A percentile compares a stretch with the other conserved stretches of the same genome.
These are phyloP conservation scores for Emydoidea blandingii DNA, from an alignment of 2,797 vertebrate species.

Conservation along the genomic window DNA sequence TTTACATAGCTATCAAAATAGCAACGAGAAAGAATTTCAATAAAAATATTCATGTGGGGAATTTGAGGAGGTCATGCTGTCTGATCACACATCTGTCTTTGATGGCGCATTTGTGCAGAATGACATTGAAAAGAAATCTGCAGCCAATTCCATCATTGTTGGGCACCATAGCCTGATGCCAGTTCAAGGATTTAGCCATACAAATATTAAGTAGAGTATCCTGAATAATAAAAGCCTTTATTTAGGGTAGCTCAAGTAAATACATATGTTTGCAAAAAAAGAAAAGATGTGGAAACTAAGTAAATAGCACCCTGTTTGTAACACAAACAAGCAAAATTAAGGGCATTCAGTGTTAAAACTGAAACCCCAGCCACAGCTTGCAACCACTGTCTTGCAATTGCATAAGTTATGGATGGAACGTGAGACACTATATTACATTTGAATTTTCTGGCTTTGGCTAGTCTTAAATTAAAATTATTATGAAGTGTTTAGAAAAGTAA, in stretches of 20 bases:
- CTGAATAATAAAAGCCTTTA: not conserved
- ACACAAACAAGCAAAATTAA: not conserved
- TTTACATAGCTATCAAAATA: not conserved
- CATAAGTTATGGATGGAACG: not conserved
- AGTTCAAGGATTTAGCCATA: not conserved
- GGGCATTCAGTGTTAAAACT: not conserved
- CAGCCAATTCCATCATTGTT: not conserved
- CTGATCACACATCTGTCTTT: not conserved
- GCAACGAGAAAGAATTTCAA: not conserved
- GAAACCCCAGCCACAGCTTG: not conserved
- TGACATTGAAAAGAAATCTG: not conserved
- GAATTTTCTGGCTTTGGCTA: not conserved
- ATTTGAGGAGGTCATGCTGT: not conserved
- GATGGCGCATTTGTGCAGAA: not conserved
- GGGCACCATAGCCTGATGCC: not conserved
- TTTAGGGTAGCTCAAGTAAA: not conserved
- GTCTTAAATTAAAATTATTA: not conserved
- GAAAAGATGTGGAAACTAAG: not conserved
- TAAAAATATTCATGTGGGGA: not conserved
- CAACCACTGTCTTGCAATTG: not conserved
- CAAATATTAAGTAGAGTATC: not conserved
- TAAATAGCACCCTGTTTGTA: not conserved
- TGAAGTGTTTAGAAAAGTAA: too few species aligned
- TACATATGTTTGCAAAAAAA: not conserved
- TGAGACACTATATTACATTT: not conserved